phyloP scores from a whole-genome alignment of 2,888 invertebrate species.

The Agelastica alni region DNA sequence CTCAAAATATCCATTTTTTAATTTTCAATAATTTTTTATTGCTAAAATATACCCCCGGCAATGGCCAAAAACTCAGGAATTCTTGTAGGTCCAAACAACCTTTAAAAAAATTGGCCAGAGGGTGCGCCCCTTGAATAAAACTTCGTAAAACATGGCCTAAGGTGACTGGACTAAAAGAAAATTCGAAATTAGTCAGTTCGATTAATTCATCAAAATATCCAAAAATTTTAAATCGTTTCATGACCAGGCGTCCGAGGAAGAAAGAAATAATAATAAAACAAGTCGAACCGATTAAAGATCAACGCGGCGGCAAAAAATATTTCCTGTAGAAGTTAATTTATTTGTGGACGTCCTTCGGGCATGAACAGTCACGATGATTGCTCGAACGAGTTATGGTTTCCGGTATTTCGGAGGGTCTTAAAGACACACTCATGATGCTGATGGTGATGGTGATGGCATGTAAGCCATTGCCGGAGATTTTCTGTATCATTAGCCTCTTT shows the following conservation, averaged over 20 bases:
- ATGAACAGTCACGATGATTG: constrained; percentile 56
- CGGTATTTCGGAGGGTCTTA: constrained; percentile 41
- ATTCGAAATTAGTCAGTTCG: no score
- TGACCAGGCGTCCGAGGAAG: not conserved
- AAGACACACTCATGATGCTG: constrained; percentile 18
- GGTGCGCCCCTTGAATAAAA: no score
- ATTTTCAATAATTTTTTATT: no score
- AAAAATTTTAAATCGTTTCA: not conserved
- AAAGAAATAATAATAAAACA: constrained; percentile 1
- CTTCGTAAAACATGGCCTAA: no score
- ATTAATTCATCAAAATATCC: no score
- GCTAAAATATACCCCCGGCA: no score
- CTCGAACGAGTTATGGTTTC: constrained; percentile 55
- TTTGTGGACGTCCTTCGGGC: constrained; percentile 54
- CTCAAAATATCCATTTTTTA: no score
- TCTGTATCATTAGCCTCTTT: constrained; percentile 22
- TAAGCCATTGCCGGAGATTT: constrained; percentile 18
- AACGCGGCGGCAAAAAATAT: constrained; percentile 35
- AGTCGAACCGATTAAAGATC: constrained; percentile 7
- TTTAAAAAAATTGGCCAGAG: no score
- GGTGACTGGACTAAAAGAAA: no score
- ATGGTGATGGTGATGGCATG: constrained; percentile 10
- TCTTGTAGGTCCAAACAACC: no score
- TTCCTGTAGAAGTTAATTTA: constrained; percentile 54
- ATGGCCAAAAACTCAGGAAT: no score